These are phyloP conservation scores for Gastrophryne carolinensis DNA, from an alignment of 2,797 vertebrate genomes.

Conservation along the genomic window DNA sequence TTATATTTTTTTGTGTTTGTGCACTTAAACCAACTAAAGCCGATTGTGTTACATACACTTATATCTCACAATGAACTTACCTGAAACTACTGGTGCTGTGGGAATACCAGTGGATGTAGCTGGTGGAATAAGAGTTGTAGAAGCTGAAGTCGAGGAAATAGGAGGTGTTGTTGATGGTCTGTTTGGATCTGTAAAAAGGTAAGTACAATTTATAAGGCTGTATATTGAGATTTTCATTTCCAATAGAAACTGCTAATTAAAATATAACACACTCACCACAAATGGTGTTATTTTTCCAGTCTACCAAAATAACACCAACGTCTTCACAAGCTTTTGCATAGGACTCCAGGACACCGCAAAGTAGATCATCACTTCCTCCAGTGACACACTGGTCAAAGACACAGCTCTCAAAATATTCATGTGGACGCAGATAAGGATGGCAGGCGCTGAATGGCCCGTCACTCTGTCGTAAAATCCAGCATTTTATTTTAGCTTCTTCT, in stretches of 20 bases:
- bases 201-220: background rate
- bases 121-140: background rate
- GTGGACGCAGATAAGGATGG: conserved; percentile 69
- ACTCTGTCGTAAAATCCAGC: conserved; percentile 41
- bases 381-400: conserved; percentile 76
- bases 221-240: background rate
- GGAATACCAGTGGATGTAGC: background rate
- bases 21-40: background rate
- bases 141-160: background rate
- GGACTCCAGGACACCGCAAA: conserved; percentile 73
- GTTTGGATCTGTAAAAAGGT: background rate
- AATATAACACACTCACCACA: conserved; percentile 3
- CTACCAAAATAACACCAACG: conserved; percentile 66
- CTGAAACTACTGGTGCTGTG: background rate
- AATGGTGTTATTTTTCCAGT: conserved; percentile 66
- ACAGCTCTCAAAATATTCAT: conserved; percentile 72
- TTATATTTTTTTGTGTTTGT: no score
- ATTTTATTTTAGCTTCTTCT: conserved; percentile 51
- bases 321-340: conserved; percentile 74
- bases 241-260: background rate
- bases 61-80: background rate
- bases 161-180: background rate
- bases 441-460: conserved; percentile 69
- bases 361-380: conserved; percentile 62
- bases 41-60: no score